Evolutionary conservation across 2,888 invertebrate genomes (phyloP), one percentile per base, ranked within the genome.

Genomic region (Coleophora deauratella): DNA sequence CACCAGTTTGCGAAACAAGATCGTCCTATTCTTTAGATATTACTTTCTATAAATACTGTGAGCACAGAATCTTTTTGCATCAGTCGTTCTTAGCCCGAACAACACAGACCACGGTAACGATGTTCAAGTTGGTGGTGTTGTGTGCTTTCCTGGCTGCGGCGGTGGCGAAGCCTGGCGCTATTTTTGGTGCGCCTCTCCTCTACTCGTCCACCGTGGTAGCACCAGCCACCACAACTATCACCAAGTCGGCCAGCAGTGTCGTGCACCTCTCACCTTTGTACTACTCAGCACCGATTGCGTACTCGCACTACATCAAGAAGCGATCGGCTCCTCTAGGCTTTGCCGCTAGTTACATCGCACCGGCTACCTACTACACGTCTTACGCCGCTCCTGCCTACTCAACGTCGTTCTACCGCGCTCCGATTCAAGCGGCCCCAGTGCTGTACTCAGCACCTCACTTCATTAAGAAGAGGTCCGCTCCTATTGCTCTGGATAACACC

Each of bases 111-210:
- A 82, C 66, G 60, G 84, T 84, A 71, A 81, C 66, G 59, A 84
- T 85, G 81, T 78, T 69, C 60, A 81, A 80, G 61, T 57, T 81
- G 78, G 86, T 88, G 76, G 87, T 88, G 67, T 86, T 90, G 85
- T 88, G 80, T 66, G 86, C 88, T 74, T 72, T 89, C 59, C 62
- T 89, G 58, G 88, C 89, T 55, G 73, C 84, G 54, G 89, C 74
- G 54, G 65, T 73, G 41, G 89, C 89, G 51, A 67, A 73, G 50
- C 79, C 78, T 8, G 53, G 63, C 14, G 38, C 49, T 12, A 32
- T 54, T 3, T 11, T 59, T 15, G 35, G 47, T 27, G 48, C 65
- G 10, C 69, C 66, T 4, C 48, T 68, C 41, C 40, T 61, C 7
- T 68, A 72, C 42, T 62, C 70, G 9, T 52, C 64, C 4, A 54